Evolutionary conservation across 2,888 invertebrate species (phyloP), one percentile per base, ranked within the genome.

Genomic region (Harpalus rufipes): DNA sequence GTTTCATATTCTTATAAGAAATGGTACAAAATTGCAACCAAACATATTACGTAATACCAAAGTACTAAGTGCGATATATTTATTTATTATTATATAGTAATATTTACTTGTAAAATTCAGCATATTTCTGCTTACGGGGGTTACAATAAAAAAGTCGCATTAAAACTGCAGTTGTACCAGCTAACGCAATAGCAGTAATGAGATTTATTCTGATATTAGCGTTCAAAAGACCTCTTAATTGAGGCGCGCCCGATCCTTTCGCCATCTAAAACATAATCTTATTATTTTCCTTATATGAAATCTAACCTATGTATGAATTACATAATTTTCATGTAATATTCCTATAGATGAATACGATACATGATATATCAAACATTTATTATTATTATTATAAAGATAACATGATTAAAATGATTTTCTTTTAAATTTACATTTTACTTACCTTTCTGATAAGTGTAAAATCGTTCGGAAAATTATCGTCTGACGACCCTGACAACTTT

Each of bases 31-130:
- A 32, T 32, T 32, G 32, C 8, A 44, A 10, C 51, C 7, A 76
- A 51, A 76, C 32, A 58, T 21, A 56, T 32, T 58, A 25, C 79
- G 58, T 32, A 79, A 58, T 79, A 79, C 58, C 56, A 25, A 58
- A 12, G 21, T 8, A 25, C 8, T 44, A 16, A 1, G n/a, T 63
- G 5, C 63, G 25, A 63, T 21, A 72, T n/a, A 39, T 21, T 68
- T 16, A 39, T 12, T 16, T 68, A 8, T 32, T 32, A 96, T 90
- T 94, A 97, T 51, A n/a, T 12, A 78, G 39, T 81, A 41, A 51
- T 79, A 91, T 92, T 92, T 92, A 97, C 97, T 93, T 94, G 92
- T 96, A 96, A 90, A 94, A 97, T 51, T 96, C 94, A 58, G 93
- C 94, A 87, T 96, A 96, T 78, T 90, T 91, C 8, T 90, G 89